Evolutionary conservation across 1,140 invertebrate genomes (phyloP).

Genomic region (Eurosta solidaginis): DNA sequence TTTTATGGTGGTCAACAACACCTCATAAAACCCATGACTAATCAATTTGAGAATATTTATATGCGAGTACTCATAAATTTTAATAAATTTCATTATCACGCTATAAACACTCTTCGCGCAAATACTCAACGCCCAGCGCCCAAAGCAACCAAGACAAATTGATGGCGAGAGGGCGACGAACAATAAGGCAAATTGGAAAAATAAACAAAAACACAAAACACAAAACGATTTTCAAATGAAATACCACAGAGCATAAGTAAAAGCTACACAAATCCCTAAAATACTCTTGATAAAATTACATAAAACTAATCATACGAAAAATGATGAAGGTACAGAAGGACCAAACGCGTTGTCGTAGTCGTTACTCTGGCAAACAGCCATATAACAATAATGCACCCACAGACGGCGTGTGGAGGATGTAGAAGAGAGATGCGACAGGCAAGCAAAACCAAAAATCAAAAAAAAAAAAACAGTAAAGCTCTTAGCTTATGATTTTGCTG

Average conservation of each 20-base stretch:
- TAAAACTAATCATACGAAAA: constrained; percentile 59
- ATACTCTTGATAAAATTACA: constrained; percentile 59
- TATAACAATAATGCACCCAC: not conserved
- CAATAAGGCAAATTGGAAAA: not conserved
- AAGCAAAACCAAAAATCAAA: too few species aligned
- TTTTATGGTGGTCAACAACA: not conserved
- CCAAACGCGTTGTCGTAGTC: not conserved
- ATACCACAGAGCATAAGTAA: constrained; percentile 53
- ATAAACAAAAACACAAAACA: constrained; percentile 38
- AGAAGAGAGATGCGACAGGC: not conserved
- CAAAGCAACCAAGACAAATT: not conserved
- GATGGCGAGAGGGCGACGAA: not conserved
- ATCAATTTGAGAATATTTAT: constrained; percentile 16
- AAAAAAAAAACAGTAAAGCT: not conserved
- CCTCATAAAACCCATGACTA: constrained; percentile 19
- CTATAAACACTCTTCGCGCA: not conserved
- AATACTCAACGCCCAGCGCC: not conserved
- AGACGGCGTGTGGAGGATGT: not conserved
- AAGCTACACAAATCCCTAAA: constrained; percentile 58
- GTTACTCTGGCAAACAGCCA: not conserved
- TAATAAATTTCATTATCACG: constrained; percentile 29
- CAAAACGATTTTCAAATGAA: constrained; percentile 53
- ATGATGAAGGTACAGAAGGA: constrained; percentile 52
- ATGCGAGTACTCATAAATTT: constrained; percentile 3
- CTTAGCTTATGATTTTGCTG: too few species aligned